phyloP scores from a whole-genome alignment of 2,113 vertebrate genomes.

The Fulica atra region DNA sequence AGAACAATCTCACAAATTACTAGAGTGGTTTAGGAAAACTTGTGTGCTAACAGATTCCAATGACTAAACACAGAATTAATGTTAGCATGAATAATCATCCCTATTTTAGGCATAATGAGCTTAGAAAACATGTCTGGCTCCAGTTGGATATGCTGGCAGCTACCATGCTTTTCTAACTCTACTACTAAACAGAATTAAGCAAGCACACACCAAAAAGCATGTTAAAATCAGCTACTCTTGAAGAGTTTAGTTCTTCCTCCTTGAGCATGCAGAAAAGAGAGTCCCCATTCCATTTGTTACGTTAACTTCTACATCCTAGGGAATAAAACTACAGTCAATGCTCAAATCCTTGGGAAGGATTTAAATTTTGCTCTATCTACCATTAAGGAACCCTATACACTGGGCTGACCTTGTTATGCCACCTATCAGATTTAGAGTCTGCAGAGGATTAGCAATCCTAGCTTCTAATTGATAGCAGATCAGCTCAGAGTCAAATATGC shows the following conservation, averaged over 20 bases:
- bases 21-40: background rate
- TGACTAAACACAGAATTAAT: conserved; percentile 4
- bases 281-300: background rate
- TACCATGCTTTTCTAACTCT: background rate
- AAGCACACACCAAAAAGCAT: background rate
- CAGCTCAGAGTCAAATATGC: conserved; percentile 22
- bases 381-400: conserved; percentile 11
- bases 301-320: background rate
- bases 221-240: background rate
- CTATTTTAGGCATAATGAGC: conserved; percentile 32
- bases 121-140: conserved; percentile 25
- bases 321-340: background rate
- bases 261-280: background rate
- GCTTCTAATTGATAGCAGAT: conserved; percentile 45
- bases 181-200: background rate
- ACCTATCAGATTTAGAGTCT: conserved; percentile 54
- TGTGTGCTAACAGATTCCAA: background rate
- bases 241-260: background rate
- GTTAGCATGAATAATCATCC: conserved; percentile 6
- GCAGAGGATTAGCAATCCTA: conserved; percentile 52
- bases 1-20: background rate
- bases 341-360: conserved; percentile 25
- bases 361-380: conserved; percentile 14
- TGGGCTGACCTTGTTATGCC: conserved; percentile 52
- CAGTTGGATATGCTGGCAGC: background rate